phyloP scores from a whole-genome alignment of 53 echinoderm and acorn worm species.

The Antedon mediterranea region DNA sequence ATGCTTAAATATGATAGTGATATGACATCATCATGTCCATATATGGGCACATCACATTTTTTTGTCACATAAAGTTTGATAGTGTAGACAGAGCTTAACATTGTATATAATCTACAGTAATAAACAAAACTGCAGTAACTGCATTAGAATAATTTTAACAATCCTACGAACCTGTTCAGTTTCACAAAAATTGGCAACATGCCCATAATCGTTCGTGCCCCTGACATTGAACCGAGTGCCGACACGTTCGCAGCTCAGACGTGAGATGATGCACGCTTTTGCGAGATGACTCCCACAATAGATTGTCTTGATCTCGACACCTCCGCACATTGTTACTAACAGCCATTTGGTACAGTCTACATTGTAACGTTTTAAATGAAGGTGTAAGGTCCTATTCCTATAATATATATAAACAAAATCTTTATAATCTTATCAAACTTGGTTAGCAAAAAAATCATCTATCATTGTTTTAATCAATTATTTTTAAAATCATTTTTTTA shows the following conservation, averaged over 20 bases:
- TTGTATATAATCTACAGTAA: too few relatives aligned
- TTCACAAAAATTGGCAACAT: conserved; percentile 95
- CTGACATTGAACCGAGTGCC: conserved; percentile 87
- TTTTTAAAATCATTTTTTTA: too few relatives aligned
- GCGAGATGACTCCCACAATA: conserved; percentile 74
- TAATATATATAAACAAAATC: neutral
- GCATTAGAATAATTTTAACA: too few relatives aligned
- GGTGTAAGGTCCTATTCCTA: conserved; percentile 85
- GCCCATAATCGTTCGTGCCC: conserved; percentile 91
- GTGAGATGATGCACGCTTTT: conserved; percentile 72
- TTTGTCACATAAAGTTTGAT: too few relatives aligned
- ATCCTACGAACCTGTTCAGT: conserved; percentile 96
- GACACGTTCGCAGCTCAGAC: conserved; percentile 89
- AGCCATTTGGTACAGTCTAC: conserved; percentile 82
- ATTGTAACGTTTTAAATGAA: conserved; percentile 68
- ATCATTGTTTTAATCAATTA: too few relatives aligned
- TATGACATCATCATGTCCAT: too few relatives aligned
- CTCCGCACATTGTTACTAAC: conserved; percentile 76
- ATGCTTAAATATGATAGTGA: too few relatives aligned
- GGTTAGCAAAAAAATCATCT: neutral
- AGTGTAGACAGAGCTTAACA: too few relatives aligned
- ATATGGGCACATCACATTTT: too few relatives aligned
- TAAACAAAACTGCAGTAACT: too few relatives aligned
- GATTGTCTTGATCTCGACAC: conserved; percentile 85
- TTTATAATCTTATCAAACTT: neutral